Conservation (phyloP, 2,888 invertebrate species). For the Ashinkailepas kermadecensis region DNA sequence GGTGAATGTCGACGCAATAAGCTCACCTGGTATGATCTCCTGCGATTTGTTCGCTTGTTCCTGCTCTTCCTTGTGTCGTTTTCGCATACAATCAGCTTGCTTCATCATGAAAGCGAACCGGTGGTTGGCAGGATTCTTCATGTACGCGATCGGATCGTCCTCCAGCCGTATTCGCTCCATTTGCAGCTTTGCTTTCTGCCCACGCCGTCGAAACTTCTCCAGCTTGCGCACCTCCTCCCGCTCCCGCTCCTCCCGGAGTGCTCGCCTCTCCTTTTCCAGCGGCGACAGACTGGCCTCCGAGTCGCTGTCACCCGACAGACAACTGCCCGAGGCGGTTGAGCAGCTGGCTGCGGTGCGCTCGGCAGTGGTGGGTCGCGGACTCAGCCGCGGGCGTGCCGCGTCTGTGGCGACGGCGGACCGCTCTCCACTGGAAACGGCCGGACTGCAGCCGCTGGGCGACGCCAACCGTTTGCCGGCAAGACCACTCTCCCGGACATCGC, state of each 20-base stretch:
- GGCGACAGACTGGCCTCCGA: neutral
- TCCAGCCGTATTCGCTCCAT: neutral
- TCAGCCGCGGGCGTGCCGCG: no score
- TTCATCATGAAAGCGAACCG: slow-evolving; percentile 4
- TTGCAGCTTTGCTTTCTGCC: neutral
- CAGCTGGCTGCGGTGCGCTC: no score
- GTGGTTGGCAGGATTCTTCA: neutral
- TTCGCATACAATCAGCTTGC: neutral
- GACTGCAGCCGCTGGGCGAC: no score
- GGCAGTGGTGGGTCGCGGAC: no score
- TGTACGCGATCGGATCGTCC: slow-evolving; percentile 11
- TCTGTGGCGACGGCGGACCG: no score
- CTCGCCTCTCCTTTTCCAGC: neutral
- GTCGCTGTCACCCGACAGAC: neutral
- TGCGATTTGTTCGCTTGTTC: no score
- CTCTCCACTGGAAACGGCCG: no score
- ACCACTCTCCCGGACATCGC: no score
- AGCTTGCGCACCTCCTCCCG: neutral
- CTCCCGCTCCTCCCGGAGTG: neutral
- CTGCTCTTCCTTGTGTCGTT: neutral
- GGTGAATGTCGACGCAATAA: neutral
- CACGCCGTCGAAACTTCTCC: neutral
- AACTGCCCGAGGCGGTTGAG: neutral
- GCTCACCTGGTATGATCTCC: neutral
- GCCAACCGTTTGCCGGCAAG: no score